Conservation (phyloP, 2,113 vertebrate species). For the Lagenorhynchus albirostris region DNA sequence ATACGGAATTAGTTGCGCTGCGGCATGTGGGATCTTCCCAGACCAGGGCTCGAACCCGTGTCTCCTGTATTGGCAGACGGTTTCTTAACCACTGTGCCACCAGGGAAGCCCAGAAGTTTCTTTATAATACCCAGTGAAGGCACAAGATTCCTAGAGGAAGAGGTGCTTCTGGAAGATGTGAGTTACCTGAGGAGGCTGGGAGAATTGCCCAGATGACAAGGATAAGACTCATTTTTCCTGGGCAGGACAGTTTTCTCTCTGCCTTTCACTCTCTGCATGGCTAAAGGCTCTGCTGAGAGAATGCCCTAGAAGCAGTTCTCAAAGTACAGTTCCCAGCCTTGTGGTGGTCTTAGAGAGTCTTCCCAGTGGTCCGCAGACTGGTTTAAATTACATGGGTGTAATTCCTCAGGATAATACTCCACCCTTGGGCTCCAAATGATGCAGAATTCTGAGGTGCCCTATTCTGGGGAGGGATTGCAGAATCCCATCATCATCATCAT, state of each 20-base stretch:
- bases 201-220: not conserved
- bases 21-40: too few species aligned
- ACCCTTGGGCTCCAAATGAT: too few species aligned
- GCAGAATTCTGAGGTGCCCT: not conserved
- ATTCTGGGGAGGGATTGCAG: rapidly evolving
- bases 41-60: too few species aligned
- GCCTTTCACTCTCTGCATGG: too few species aligned
- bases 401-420: not conserved
- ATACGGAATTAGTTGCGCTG: too few species aligned
- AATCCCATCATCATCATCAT: rapidly evolving
- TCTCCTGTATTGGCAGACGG: too few species aligned
- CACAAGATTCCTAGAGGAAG: not conserved
- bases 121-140: not conserved
- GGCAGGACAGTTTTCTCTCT: not conserved
- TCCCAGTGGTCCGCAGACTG: not conserved
- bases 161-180: not conserved
- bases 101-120: not conserved
- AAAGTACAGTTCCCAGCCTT: not conserved
- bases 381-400: not conserved
- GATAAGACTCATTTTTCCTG: not conserved
- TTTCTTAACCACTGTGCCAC: too few species aligned
- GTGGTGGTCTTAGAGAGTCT: not conserved
- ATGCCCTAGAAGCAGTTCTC: not conserved
- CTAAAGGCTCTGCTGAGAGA: not conserved
- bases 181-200: not conserved